Evolutionary conservation across 2,113 vertebrate species (phyloP).

Genomic region (Melospiza georgiana): DNA sequence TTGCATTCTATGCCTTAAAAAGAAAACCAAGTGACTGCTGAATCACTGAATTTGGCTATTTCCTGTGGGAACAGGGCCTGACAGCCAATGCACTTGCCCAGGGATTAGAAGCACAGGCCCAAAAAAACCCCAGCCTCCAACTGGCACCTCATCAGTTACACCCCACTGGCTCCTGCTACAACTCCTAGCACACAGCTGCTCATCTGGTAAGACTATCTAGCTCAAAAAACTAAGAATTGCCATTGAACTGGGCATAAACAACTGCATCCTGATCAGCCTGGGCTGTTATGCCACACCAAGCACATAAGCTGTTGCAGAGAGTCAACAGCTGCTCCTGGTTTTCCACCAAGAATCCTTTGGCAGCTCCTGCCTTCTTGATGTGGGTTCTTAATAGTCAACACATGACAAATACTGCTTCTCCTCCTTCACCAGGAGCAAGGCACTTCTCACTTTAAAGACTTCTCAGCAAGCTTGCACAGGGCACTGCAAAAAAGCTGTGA

Average conservation of each 20-base stretch:
- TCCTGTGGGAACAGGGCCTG: background rate
- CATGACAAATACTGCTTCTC: background rate
- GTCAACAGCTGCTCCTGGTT: background rate
- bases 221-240: background rate
- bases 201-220: background rate
- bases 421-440: background rate
- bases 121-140: background rate
- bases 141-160: background rate
- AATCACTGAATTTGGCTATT: background rate
- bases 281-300: background rate
- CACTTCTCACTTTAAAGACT: background rate
- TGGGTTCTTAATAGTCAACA: background rate
- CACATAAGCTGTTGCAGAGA: background rate
- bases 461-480: background rate
- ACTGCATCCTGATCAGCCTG: background rate
- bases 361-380: background rate
- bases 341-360: background rate
- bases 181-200: background rate
- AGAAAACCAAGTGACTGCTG: background rate
- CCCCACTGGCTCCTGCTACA: background rate
- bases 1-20: slow-evolving; percentile 87
- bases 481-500: background rate
- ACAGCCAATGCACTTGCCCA: background rate
- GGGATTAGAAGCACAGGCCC: background rate
- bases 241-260: background rate